Conservation (phyloP, 2,888 invertebrate genomes). For the Mechanitis messenoides region DNA sequence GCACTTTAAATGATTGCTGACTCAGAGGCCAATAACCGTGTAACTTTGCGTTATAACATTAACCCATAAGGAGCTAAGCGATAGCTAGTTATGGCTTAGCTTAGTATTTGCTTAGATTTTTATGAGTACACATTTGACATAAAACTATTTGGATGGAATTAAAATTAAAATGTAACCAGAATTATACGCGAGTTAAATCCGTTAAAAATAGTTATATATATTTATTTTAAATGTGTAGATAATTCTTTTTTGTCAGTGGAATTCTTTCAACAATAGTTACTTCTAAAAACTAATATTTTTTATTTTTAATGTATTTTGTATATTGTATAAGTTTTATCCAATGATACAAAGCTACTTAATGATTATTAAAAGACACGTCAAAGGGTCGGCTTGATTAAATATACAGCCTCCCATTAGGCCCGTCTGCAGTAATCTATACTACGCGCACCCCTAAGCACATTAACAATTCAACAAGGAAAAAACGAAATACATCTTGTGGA, state of each 20-base stretch:
- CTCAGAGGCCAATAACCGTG: conserved; percentile 16
- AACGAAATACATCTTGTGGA: conserved; percentile 17
- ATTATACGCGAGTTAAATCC: too few species aligned
- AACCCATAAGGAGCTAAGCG: neutral
- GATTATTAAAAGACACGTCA: conserved; percentile 10
- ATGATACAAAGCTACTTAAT: conserved; percentile 6
- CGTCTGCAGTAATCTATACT: conserved; percentile 22
- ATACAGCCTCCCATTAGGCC: conserved; percentile 23
- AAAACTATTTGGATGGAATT: too few species aligned
- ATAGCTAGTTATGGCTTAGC: neutral
- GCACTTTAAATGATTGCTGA: conserved; percentile 11
- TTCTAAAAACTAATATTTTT: too few species aligned
- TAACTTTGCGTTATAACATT: neutral
- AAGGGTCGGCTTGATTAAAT: conserved; percentile 18
- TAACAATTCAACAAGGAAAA: conserved; percentile 22
- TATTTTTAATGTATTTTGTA: too few species aligned
- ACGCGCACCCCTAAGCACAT: conserved; percentile 13
- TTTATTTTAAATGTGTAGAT: too few species aligned
- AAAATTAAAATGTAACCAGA: too few species aligned
- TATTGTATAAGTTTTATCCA: neutral
- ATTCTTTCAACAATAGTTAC: too few species aligned
- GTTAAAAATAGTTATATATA: too few species aligned
- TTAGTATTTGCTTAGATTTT: too few species aligned
- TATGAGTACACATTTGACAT: too few species aligned
- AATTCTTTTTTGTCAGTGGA: neutral